Conservation (phyloP, 2,113 vertebrate genomes). For the Dasypus novemcinctus region DNA sequence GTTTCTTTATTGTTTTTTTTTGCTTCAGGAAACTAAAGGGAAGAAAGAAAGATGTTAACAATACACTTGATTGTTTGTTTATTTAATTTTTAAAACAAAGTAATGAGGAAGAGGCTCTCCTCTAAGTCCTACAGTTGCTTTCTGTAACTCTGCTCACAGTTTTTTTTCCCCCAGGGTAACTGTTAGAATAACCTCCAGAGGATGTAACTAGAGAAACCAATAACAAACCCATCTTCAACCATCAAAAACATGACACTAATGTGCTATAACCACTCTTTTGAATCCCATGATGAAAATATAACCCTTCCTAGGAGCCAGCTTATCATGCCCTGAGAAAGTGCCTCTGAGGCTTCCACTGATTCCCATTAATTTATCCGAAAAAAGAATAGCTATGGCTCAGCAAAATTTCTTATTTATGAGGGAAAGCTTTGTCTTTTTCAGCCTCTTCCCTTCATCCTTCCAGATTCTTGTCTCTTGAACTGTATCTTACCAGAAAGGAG, state of each 20-base stretch:
- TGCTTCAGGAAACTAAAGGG: not conserved
- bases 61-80: not conserved
- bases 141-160: not conserved
- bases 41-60: not conserved
- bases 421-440: not conserved
- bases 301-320: not conserved
- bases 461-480: not conserved
- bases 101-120: not conserved
- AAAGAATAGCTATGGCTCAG: not conserved
- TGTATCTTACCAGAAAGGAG: not conserved
- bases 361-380: not conserved
- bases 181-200: not conserved
- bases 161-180: not conserved
- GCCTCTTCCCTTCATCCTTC: not conserved
- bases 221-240: not conserved
- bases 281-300: not conserved
- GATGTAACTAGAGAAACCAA: not conserved
- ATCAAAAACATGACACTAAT: not conserved
- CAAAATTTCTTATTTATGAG: not conserved
- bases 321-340: not conserved
- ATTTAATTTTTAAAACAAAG: slow-evolving; percentile 41
- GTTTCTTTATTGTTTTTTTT: slow-evolving; percentile 22
- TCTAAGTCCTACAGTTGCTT: not conserved
- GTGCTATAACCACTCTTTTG: not conserved
- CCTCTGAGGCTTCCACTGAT: not conserved